These are phyloP conservation scores for Eupeodes latifasciatus DNA, from an alignment of 2,888 invertebrate species.

Conservation along the genomic window DNA sequence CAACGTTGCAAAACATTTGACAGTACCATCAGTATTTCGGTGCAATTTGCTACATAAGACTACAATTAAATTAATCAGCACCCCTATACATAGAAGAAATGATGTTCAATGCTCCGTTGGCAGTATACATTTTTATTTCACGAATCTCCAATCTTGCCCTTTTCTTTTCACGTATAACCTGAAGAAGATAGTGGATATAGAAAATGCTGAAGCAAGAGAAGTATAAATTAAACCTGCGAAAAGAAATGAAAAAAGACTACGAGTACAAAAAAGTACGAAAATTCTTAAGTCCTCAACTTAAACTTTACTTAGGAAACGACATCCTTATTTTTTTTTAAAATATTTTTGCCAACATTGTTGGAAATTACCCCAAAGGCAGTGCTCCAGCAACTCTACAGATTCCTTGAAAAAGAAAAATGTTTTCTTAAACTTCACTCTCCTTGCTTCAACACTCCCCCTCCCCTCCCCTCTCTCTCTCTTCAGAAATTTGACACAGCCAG, in stretches of 20 bases:
- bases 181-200: background rate
- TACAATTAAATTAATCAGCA: too few species aligned
- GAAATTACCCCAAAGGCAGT: slow-evolving; percentile 45
- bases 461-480: background rate
- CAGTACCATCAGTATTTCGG: too few species aligned
- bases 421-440: background rate
- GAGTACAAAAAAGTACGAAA: background rate
- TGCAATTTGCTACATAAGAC: too few species aligned
- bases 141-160: background rate
- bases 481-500: slow-evolving; percentile 7
- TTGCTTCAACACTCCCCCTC: background rate
- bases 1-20: too few species aligned
- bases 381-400: background rate
- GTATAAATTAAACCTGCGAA: slow-evolving; percentile 55
- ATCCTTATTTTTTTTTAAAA: slow-evolving; percentile 55
- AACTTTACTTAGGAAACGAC: slow-evolving; percentile 68
- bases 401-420: slow-evolving; percentile 1
- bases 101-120: too few species aligned
- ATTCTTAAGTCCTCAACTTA: slow-evolving; percentile 61
- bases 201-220: slow-evolving; percentile 38
- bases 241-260: background rate
- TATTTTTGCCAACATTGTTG: slow-evolving; percentile 60
- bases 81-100: too few species aligned
- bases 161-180: background rate
- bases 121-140: background rate